These are phyloP conservation scores for Petrophora chlorosata DNA, from an alignment of 2,888 invertebrate genomes.

Conservation along the genomic window DNA sequence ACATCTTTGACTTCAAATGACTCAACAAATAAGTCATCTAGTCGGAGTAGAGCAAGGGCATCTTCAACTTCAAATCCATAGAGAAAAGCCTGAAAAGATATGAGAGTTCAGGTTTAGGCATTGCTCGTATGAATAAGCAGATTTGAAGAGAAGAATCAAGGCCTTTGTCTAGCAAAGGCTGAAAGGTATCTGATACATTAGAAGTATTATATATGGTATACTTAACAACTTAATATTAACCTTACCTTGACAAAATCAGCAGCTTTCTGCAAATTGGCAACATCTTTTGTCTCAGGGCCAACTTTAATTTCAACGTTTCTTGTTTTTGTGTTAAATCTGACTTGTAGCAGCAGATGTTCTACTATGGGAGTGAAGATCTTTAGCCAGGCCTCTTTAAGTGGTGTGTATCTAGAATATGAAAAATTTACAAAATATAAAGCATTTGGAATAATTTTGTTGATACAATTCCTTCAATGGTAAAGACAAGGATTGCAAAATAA, in stretches of 20 bases:
- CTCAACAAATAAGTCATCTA: conserved; percentile 98
- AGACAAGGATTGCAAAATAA: neutral
- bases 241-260: conserved; percentile 96
- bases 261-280: conserved; percentile 96
- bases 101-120: neutral
- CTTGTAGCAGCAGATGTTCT: conserved; percentile 96
- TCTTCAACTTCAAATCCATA: conserved; percentile 99
- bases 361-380: conserved; percentile 98
- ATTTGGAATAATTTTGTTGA: too few relatives aligned
- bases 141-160: too few relatives aligned
- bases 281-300: conserved; percentile 90
- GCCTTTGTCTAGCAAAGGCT: too few relatives aligned
- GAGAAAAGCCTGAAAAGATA: conserved; percentile 89
- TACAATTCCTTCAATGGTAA: too few relatives aligned
- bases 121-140: too few relatives aligned
- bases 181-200: too few relatives aligned
- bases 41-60: conserved; percentile 94
- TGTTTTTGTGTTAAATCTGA: conserved; percentile 96
- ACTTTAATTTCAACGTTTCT: conserved; percentile 94
- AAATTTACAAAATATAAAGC: neutral
- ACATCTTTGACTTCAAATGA: conserved; percentile 98
- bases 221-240: neutral
- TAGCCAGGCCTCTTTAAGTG: conserved; percentile 98
- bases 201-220: too few relatives aligned
- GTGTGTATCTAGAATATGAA: conserved; percentile 87